Percentiles rank a stretch among this genome's conserved stretches.
These are phyloP conservation scores for Streptopelia turtur DNA, from an alignment of 2,797 vertebrate species.

Conservation along the genomic window DNA sequence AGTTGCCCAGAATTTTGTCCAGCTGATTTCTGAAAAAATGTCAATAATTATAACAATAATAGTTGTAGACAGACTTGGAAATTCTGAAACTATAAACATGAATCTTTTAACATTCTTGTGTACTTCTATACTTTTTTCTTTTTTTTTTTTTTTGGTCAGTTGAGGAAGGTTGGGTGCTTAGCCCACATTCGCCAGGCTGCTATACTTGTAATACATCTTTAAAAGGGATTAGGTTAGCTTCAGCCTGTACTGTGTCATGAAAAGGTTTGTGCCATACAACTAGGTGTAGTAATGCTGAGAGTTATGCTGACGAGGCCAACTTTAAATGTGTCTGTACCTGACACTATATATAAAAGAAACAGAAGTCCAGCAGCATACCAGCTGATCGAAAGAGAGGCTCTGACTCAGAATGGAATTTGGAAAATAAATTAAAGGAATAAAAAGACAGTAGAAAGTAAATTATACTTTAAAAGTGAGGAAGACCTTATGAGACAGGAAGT, in stretches of 20 bases:
- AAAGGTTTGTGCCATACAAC: background rate
- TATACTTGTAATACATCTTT: conserved; percentile 5
- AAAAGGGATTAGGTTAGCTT: conserved; percentile 23
- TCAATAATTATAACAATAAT: background rate
- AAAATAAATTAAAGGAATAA: conserved; percentile 47
- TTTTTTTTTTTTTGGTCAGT: background rate
- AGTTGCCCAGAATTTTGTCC: background rate
- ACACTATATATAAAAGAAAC: background rate
- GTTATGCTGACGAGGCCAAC: background rate
- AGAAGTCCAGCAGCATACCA: background rate
- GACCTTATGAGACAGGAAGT: conserved; percentile 49
- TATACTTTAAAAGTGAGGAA: conserved; percentile 26
- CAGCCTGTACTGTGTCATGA: conserved; percentile 2
- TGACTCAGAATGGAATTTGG: conserved; percentile 18
- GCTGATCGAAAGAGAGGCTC: background rate
- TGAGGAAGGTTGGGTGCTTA: background rate
- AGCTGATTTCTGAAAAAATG: background rate
- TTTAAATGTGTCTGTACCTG: background rate
- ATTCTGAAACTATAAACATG: background rate
- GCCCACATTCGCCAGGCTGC: background rate
- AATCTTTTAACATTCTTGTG: background rate
- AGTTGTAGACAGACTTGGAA: background rate
- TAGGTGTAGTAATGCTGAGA: background rate
- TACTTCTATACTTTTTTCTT: too few species aligned
- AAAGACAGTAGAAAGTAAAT: background rate